Conservation (phyloP, 2,888 invertebrate species). For the Clitarchus hookeri region DNA sequence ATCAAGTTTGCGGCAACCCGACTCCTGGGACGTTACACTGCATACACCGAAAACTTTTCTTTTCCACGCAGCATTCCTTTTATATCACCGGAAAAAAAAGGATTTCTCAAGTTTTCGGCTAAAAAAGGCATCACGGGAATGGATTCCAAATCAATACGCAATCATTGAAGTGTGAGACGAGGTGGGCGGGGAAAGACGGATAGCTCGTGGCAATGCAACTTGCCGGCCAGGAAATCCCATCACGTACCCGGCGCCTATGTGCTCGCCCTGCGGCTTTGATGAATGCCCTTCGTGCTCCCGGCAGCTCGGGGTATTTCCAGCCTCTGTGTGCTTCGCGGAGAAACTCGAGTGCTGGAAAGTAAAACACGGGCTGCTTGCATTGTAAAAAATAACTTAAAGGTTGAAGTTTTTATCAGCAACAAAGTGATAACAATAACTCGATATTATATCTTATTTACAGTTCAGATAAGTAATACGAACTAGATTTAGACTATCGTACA, state of each 20-base stretch:
- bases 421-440: no score
- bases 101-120: constrained; percentile 1
- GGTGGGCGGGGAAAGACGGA: constrained; percentile 11
- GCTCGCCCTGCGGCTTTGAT: constrained; percentile 2
- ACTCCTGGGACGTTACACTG: neutral
- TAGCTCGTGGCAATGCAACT: constrained; percentile 22
- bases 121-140: constrained; percentile 24
- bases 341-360: neutral
- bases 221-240: constrained; percentile 10
- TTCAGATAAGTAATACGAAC: no score
- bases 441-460: no score
- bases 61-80: neutral
- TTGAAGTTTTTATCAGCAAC: no score
- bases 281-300: constrained; percentile 10
- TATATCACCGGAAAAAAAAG: neutral
- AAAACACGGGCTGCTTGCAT: no score
- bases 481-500: no score
- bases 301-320: neutral
- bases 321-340: neutral
- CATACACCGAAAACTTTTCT: neutral
- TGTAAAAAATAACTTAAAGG: no score
- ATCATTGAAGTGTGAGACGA: constrained; percentile 35
- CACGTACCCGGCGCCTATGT: neutral
- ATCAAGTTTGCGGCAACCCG: neutral
- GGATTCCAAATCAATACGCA: constrained; percentile 37